Evolutionary conservation across 1,140 invertebrate genomes (phyloP).

Genomic region (Metopolophium dirhodum): DNA sequence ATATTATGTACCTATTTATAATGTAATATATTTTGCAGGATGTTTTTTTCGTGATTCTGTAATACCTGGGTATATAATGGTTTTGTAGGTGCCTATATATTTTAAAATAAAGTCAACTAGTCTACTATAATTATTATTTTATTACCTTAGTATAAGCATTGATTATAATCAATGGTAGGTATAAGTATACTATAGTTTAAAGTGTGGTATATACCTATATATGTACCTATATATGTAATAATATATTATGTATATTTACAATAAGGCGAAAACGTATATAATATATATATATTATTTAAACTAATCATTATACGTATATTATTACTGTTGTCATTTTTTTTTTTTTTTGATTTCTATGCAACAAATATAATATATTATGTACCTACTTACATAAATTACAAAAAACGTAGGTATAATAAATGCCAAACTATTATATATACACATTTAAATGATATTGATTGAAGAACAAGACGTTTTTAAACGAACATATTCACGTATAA

Average conservation of each 20-base stretch:
- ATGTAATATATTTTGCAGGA: neutral
- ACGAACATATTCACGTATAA: conserved; percentile 52
- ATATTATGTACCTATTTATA: neutral
- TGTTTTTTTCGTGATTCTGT: neutral
- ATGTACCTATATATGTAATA: neutral
- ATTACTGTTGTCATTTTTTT: neutral
- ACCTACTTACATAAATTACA: neutral
- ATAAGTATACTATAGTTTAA: too few relatives aligned
- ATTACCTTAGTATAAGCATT: neutral
- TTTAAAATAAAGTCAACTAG: neutral
- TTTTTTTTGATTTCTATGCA: neutral
- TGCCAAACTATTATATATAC: conserved; percentile 2
- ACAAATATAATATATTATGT: neutral
- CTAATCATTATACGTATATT: neutral
- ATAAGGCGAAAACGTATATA: neutral
- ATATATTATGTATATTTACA: neutral
- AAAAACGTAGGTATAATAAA: neutral
- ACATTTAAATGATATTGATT: conserved; percentile 43
- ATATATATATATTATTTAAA: neutral
- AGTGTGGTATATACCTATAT: too few relatives aligned
- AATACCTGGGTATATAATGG: neutral
- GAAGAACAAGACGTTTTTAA: conserved; percentile 35
- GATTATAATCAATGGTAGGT: too few relatives aligned
- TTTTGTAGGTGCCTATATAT: neutral
- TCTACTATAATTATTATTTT: neutral